Percentiles rank a stretch among this genome's conserved stretches.
Conservation (phyloP, 2,113 vertebrate species). For the Ammospiza nelsoni region DNA sequence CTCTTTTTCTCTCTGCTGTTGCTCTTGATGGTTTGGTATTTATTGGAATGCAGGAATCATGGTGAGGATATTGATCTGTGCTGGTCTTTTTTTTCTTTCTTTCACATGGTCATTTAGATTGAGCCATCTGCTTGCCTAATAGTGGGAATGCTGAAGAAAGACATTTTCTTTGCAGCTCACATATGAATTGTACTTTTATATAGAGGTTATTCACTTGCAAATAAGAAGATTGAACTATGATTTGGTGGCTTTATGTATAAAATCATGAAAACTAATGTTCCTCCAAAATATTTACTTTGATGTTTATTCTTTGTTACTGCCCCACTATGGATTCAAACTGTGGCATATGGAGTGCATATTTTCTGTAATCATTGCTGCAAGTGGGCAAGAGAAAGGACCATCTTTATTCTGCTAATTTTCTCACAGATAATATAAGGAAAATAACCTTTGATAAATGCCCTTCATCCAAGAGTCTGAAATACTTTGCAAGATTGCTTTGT, state of each 20-base stretch:
- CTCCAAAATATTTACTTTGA: conserved; percentile 25
- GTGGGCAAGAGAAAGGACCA: background rate
- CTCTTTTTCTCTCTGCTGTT: background rate
- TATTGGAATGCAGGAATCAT: conserved; percentile 41
- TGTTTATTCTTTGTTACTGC: background rate
- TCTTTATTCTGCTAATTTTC: conserved; percentile 12
- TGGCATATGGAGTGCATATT: background rate
- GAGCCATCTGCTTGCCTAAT: conserved; percentile 42
- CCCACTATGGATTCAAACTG: background rate
- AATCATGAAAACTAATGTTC: background rate
- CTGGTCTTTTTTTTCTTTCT: background rate
- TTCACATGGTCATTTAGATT: conserved; percentile 41
- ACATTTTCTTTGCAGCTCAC: background rate
- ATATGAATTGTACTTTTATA: background rate
- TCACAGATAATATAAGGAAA: background rate
- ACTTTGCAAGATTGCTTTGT: background rate
- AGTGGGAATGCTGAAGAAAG: background rate
- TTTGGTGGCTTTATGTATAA: background rate
- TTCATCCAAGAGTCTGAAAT: background rate
- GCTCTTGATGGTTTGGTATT: conserved; percentile 30
- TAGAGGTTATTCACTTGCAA: background rate
- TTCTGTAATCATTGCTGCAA: background rate
- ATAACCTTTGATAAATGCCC: background rate
- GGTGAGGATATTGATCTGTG: conserved; percentile 11
- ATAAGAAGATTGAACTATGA: background rate